Percentiles rank a stretch among this genome's conserved stretches.
phyloP scores from a whole-genome alignment of 2,113 vertebrate genomes.

The Grantiella picta region DNA sequence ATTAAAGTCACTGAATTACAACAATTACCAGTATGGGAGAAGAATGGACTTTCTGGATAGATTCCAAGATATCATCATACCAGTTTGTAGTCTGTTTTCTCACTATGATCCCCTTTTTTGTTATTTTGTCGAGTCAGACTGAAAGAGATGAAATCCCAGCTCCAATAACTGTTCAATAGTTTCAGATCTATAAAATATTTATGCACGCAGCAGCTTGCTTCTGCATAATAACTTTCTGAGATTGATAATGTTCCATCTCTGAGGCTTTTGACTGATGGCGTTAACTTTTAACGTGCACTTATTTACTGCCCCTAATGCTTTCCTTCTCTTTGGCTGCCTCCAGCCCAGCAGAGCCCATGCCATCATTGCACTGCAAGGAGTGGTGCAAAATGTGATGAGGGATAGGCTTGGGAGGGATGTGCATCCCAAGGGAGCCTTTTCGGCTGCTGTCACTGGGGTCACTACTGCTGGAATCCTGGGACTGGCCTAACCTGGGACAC shows the following conservation, averaged over 20 bases:
- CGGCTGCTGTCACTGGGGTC: not conserved
- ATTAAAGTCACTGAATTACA: not conserved
- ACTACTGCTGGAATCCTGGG: not conserved
- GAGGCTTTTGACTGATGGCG: not conserved
- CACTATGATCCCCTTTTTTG: not conserved
- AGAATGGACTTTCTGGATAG: not conserved
- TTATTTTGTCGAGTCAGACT: conserved; percentile 12
- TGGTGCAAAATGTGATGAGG: not conserved
- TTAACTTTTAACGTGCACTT: not conserved
- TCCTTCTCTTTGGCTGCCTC: not conserved
- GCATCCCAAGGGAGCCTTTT: not conserved
- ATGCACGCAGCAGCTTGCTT: not conserved
- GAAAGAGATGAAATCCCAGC: conserved; percentile 3
- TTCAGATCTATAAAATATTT: conserved; percentile 43
- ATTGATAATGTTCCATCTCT: not conserved
- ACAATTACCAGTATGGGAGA: not conserved
- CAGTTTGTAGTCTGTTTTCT: not conserved
- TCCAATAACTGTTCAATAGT: conserved; percentile 43
- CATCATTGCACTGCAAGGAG: fast-evolving
- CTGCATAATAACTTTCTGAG: conserved; percentile 21
- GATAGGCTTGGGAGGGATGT: not conserved
- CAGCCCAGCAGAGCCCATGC: fast-evolving
- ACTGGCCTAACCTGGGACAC: not conserved
- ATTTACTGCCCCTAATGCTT: not conserved
- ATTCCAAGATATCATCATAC: not conserved